Base-by-base conservation (phyloP, 2,113 vertebrate species). In the Chlorocebus sabaeus region DNA sequence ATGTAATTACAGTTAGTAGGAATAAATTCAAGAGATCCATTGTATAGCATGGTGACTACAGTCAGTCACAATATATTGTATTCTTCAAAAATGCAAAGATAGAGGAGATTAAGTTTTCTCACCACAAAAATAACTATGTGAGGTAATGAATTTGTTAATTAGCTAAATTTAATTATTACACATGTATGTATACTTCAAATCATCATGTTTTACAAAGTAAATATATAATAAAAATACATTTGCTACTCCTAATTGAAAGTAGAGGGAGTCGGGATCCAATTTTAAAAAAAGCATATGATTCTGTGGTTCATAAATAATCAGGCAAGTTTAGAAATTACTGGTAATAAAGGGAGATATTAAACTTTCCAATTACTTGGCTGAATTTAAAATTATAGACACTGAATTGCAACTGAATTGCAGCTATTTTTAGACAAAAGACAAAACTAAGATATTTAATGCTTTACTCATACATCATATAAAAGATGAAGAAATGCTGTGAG, bases 341-440 rank as follows among this genome's bases (percentile, higher is more conserved):
- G 6, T 61, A 93, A 83, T 96, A 50, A 95, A 88, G 30, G 40
- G 27, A 94, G 23, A n/a, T 50, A 67, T 86, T 79, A 89, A 93
- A 72, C 14, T 61, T 94, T 70, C 52, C 4, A 86, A 89, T 95
- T 90, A 93, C 82, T 90, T 30, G 14, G 89, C 20, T 72, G 8
- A 95, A 91, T 82, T 76, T 9, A 20, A 91, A 93, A 91, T 81
- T 89, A 82, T 6, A 59, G 9, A 30, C 2, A 17, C 38, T 72
- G 22, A 12, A 61, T 61, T 61, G 23, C 59, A 61, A 61, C 25
- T 43, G 35, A 82, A 89, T 0, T 83, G 0, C 13, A 75, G 30
- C 13, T 88, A 76, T n/a, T 50, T 96, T 18, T 96, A 43, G 22
- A 93, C 61, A 88, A 91, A 93, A 20, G 48, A 67, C 73, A 23